Evolutionary conservation across 2,888 invertebrate genomes (phyloP), one percentile per base, ranked within the genome.

Genomic region (Euplexia lucipara): DNA sequence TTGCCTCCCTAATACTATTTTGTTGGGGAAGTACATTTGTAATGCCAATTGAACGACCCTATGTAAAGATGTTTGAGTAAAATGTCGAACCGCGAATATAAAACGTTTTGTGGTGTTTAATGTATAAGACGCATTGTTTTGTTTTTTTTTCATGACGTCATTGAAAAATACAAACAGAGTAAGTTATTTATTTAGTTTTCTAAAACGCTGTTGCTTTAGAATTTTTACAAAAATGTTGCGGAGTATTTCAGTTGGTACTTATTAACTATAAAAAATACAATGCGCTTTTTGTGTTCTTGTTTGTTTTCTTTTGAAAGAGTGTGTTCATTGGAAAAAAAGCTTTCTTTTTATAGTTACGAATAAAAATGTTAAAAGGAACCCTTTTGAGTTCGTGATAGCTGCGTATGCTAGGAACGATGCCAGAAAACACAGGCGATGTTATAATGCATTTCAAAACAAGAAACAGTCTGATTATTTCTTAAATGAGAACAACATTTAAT

Each of bases 1-100:
- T 74, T 64, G 70, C 64, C 70, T 70, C 53, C 26, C 39, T 76
- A 64, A 76, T 74, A 61, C 58, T 66, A 66, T 76, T 66, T 76
- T 70, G 54, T 63, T 44, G 49, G 45, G 47, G 59, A 51, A 69
- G 54, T 72, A 68, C 75, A 51, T 68, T 52, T 52, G 41, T 68
- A 54, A 75, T 63, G 48, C 30, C 47, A 49, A 54, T 64, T 47
- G 57, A 64, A 54, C 47, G 51, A 62, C 39, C 45, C 18, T 41
- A 68, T 52, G 63, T 45, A 58, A 73, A 61, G 22, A 53, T 47
- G 30, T 32, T 44, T 26, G 16, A 42, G 37, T 7, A 65, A 65
- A 54, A 59, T 51, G n/a, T 44, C n/a, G 35, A 51, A 34, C 7
- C n/a, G 26, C 8, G 16, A 39, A 41, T 56, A 14, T 39, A 39